A percentile compares a stretch with the other conserved stretches of the same genome.
Evolutionary conservation across 2,797 vertebrate species (phyloP).

Genomic region (Simalia tracyae): DNA sequence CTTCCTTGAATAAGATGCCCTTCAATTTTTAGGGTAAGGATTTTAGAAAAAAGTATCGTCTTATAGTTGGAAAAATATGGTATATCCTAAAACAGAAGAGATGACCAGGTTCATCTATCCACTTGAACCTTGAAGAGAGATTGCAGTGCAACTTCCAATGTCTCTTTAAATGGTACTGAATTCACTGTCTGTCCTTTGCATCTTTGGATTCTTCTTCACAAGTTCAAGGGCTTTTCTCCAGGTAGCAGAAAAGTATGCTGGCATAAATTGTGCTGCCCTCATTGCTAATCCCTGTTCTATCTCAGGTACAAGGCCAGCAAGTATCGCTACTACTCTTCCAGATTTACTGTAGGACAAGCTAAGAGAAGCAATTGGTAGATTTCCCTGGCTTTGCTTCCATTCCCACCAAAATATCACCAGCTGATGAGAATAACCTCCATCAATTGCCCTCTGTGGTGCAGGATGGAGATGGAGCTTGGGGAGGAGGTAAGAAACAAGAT

Average conservation of each 20-base stretch:
- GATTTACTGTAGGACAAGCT: neutral
- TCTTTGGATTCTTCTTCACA: neutral
- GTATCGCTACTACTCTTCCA: neutral
- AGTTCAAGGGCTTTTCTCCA: neutral
- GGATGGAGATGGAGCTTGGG: neutral
- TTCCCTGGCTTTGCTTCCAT: neutral
- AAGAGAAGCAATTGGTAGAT: neutral
- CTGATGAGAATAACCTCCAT: neutral
- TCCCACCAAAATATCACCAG: neutral
- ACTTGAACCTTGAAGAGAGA: neutral
- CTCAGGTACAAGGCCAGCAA: neutral
- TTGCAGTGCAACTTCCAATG: too few relatives aligned
- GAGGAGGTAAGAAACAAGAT: neutral
- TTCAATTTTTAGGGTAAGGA: too few relatives aligned
- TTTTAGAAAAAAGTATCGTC: too few relatives aligned
- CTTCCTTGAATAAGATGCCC: too few relatives aligned
- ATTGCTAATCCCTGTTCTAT: neutral
- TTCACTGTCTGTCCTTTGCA: neutral
- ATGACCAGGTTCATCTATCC: neutral
- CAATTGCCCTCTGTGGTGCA: neutral
- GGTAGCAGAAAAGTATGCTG: neutral
- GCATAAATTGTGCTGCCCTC: neutral
- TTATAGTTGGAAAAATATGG: too few relatives aligned
- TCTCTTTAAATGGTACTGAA: neutral
- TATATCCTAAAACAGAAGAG: neutral